Percentiles rank a stretch among this genome's conserved stretches.
These are phyloP conservation scores for Pammene fasciana DNA, from an alignment of 2,888 invertebrate genomes.

Conservation along the genomic window DNA sequence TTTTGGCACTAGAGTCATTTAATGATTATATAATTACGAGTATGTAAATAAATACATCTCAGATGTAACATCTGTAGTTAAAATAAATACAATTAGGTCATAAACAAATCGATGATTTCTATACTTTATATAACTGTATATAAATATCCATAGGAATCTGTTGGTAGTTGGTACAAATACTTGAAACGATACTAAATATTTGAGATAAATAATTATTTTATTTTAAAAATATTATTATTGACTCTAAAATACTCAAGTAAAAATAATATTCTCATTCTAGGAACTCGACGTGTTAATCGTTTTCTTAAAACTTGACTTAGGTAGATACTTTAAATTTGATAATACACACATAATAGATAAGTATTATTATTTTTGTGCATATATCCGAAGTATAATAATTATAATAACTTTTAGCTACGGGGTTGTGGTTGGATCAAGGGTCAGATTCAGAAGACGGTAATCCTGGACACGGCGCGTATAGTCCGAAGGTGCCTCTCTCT, in stretches of 20 bases:
- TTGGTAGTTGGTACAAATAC: conserved; percentile 10
- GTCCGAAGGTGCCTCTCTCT: too few species aligned
- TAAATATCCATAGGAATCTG: conserved; percentile 29
- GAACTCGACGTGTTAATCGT: conserved; percentile 19
- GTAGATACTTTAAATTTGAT: neutral
- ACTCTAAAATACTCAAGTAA: neutral
- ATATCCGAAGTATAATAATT: conserved; percentile 12
- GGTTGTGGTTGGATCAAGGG: too few species aligned
- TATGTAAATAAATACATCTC: too few species aligned
- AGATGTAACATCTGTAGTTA: conserved; percentile 14
- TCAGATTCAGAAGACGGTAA: too few species aligned
- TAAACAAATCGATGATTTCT: conserved; percentile 12
- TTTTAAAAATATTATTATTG: conserved; percentile 10
- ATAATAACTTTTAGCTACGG: too few species aligned
- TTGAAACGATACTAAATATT: conserved; percentile 6
- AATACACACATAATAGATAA: conserved; percentile 7
- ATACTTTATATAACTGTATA: conserved; percentile 12
- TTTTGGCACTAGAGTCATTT: conserved; percentile 56
- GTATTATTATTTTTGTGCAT: conserved; percentile 29
- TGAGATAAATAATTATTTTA: neutral
- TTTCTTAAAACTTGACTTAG: neutral
- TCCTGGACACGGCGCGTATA: too few species aligned
- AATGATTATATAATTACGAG: conserved; percentile 22
- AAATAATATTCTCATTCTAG: conserved; percentile 27
- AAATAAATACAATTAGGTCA: conserved; percentile 10